phyloP scores from a whole-genome alignment of 2,888 invertebrate genomes.

The Chesias legatella region DNA sequence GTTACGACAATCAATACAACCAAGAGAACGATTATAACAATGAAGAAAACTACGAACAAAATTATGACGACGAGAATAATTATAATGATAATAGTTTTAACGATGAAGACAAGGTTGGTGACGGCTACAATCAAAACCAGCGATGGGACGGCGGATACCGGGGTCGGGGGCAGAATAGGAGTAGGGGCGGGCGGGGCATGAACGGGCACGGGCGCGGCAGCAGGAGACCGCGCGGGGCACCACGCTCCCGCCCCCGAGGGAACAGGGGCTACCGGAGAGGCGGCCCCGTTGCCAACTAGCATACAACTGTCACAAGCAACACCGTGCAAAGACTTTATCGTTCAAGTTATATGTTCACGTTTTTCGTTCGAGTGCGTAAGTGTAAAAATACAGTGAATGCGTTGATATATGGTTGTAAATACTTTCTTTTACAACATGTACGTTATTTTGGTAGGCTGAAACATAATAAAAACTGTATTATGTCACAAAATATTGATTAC shows the following conservation, averaged over 20 bases:
- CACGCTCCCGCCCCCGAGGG: slow-evolving; percentile 56
- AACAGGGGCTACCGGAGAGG: slow-evolving; percentile 67
- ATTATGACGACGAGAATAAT: slow-evolving; percentile 47
- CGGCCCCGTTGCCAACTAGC: slow-evolving; percentile 61
- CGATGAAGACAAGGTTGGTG: slow-evolving; percentile 50
- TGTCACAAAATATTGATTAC: slow-evolving; percentile 49
- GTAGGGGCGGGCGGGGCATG: slow-evolving; percentile 63
- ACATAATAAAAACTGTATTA: slow-evolving; percentile 67
- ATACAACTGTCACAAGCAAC: slow-evolving; percentile 27
- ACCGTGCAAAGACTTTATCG: slow-evolving; percentile 48
- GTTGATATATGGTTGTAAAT: slow-evolving; percentile 68
- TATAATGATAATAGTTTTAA: slow-evolving; percentile 42
- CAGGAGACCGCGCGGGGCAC: slow-evolving; percentile 54
- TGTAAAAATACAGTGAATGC: slow-evolving; percentile 61
- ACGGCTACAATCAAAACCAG: slow-evolving; percentile 50
- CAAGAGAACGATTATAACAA: slow-evolving; percentile 59
- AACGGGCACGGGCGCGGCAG: slow-evolving; percentile 63
- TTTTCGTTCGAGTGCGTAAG: slow-evolving; percentile 55
- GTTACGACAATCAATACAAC: slow-evolving; percentile 56
- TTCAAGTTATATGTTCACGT: slow-evolving; percentile 43
- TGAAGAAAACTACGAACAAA: slow-evolving; percentile 49
- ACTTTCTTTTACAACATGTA: slow-evolving; percentile 70
- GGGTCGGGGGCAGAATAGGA: slow-evolving; percentile 41
- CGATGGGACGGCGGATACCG: slow-evolving; percentile 62
- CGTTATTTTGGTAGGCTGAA: slow-evolving; percentile 60